These are phyloP conservation scores for Triplophysa siluroides DNA, from an alignment of 2,113 vertebrate genomes.

Conservation along the genomic window DNA sequence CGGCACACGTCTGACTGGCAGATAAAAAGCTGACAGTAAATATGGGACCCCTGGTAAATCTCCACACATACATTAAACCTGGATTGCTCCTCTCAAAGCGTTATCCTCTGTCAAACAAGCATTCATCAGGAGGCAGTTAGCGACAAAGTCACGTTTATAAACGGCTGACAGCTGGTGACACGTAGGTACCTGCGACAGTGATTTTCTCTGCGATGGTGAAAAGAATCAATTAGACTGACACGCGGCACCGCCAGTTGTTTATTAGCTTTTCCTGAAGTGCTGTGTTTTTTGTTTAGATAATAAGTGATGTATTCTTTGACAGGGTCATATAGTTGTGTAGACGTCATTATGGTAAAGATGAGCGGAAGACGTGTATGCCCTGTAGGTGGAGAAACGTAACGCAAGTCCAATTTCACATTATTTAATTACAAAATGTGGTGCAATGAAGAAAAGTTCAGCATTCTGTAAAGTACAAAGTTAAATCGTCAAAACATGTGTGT, in stretches of 20 bases:
- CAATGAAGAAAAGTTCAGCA: too few relatives aligned
- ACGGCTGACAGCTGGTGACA: neutral
- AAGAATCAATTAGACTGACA: constrained; percentile 36
- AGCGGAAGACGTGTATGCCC: too few relatives aligned
- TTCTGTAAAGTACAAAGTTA: too few relatives aligned
- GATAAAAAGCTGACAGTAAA: neutral
- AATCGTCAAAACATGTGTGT: too few relatives aligned
- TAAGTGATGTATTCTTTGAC: neutral
- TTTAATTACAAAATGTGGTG: too few relatives aligned
- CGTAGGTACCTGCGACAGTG: neutral
- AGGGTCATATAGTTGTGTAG: neutral
- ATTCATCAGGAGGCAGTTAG: neutral
- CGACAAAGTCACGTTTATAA: neutral
- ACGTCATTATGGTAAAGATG: neutral
- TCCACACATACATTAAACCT: neutral
- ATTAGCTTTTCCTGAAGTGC: neutral
- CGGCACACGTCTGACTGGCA: neutral
- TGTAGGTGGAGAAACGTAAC: neutral
- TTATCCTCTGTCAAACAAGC: neutral
- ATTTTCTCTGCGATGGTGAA: constrained; percentile 6
- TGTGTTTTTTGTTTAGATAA: neutral
- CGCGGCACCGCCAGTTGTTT: neutral
- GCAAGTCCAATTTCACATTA: too few relatives aligned
- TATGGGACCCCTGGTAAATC: neutral
- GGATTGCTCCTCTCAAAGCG: neutral